Percentiles rank a stretch among this genome's conserved stretches.
Conservation (phyloP, 2,888 invertebrate species). For the Tinea trinotella region DNA sequence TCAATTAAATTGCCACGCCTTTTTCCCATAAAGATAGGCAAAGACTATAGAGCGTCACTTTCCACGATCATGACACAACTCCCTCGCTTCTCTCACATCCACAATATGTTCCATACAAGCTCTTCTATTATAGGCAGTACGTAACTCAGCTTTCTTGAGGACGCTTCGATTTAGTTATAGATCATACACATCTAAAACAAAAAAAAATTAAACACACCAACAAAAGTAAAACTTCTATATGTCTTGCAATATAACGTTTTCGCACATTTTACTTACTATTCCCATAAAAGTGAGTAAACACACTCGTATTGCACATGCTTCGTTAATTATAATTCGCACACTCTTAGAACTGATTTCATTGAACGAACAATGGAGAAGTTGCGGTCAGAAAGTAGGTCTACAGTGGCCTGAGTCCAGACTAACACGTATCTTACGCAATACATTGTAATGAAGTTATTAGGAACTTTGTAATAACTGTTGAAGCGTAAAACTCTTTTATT, state of each 20-base stretch:
- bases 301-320: neutral
- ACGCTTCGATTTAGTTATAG: too few relatives aligned
- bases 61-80: too few relatives aligned
- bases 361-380: conserved; percentile 9
- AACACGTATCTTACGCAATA: neutral
- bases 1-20: too few relatives aligned
- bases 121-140: too few relatives aligned
- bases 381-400: conserved; percentile 19
- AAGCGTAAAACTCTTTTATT: conserved; percentile 4
- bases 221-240: neutral
- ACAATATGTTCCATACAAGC: too few relatives aligned
- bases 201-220: neutral
- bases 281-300: neutral
- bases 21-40: too few relatives aligned
- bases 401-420: conserved; percentile 13
- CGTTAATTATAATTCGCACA: conserved; percentile 15
- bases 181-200: too few relatives aligned
- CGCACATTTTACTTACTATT: neutral
- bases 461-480: conserved; percentile 9
- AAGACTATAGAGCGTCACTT: too few relatives aligned
- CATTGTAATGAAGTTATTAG: conserved; percentile 16
- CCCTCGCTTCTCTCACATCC: too few relatives aligned
- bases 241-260: neutral
- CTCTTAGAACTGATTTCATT: neutral
- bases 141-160: too few relatives aligned